Evolutionary conservation across 2,797 vertebrate species (phyloP).

Genomic region (Chaetophractus vellerosus): DNA sequence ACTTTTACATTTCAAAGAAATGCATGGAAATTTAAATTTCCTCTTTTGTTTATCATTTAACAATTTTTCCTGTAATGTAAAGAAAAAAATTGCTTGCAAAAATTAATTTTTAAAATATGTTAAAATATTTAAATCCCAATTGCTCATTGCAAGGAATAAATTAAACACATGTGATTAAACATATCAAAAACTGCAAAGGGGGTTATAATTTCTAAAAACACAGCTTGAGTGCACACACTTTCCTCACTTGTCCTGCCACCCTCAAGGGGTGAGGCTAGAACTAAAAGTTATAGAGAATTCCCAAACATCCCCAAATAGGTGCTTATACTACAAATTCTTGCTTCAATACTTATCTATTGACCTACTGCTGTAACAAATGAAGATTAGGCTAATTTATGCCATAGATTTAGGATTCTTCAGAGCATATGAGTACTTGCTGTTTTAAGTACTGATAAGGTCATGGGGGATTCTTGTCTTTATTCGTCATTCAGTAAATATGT

Average conservation of each 20-base stretch:
- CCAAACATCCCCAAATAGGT: background rate
- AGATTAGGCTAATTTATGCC: too few species aligned
- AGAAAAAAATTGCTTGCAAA: background rate
- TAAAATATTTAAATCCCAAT: background rate
- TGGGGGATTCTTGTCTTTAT: too few species aligned
- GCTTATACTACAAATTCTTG: background rate
- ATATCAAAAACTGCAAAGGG: background rate
- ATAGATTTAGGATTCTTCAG: too few species aligned
- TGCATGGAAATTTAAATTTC: background rate
- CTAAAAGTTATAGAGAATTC: background rate
- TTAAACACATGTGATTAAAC: background rate
- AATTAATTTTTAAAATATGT: background rate
- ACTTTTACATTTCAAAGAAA: background rate
- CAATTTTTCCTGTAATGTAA: background rate
- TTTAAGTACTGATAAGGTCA: too few species aligned
- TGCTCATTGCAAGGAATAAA: background rate
- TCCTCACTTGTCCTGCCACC: background rate
- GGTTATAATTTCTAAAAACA: background rate
- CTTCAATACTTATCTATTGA: too few species aligned
- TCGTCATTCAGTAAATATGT: too few species aligned
- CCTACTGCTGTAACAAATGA: too few species aligned
- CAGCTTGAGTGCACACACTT: background rate
- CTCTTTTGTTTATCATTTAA: background rate
- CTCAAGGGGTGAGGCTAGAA: too few species aligned
- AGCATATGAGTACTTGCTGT: too few species aligned